Evolutionary conservation across 2,113 vertebrate genomes (phyloP).

Genomic region (Phaethornis superciliosus): DNA sequence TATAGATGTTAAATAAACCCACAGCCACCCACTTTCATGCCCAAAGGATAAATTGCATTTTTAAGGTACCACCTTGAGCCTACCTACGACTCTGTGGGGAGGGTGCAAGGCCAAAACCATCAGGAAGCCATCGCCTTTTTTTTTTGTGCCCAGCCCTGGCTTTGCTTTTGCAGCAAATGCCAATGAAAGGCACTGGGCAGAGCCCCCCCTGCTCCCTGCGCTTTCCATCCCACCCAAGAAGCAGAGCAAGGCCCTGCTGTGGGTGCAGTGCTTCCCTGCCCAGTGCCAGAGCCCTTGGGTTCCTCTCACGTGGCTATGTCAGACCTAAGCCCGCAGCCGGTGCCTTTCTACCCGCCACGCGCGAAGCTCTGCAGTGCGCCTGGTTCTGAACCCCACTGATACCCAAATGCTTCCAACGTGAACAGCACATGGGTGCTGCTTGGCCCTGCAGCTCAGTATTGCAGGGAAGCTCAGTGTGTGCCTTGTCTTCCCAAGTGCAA

Average conservation of each 20-base stretch:
- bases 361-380: background rate
- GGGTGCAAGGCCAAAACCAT: background rate
- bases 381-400: background rate
- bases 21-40: rapidly evolving
- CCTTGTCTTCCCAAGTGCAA: background rate
- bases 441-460: background rate
- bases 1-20: rapidly evolving
- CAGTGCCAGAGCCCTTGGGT: background rate
- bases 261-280: rapidly evolving
- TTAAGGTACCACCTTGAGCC: background rate
- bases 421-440: background rate
- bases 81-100: rapidly evolving
- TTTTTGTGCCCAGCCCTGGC: background rate
- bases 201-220: background rate
- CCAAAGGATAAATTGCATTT: rapidly evolving
- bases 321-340: background rate
- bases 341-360: background rate
- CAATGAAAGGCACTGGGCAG: background rate
- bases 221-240: background rate
- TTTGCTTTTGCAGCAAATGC: background rate
- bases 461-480: background rate
- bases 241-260: background rate
- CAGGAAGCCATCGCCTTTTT: rapidly evolving
- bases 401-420: background rate
- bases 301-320: background rate